Evolutionary conservation across 37 sponge, comb jelly and placozoan genomes (phyloP).

Genomic region (Hexactinellida sp.): DNA sequence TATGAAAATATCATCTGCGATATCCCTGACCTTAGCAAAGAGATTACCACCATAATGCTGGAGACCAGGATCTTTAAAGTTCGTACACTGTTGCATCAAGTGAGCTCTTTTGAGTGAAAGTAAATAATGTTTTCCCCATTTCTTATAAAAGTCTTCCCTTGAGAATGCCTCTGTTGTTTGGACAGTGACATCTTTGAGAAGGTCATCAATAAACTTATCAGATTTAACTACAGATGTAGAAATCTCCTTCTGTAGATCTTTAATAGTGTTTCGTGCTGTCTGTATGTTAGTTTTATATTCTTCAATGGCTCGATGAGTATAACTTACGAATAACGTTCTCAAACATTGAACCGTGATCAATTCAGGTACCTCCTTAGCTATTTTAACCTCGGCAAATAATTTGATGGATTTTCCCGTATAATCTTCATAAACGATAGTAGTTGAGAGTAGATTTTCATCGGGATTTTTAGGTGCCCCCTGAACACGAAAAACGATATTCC

Average conservation of each 20-base stretch:
- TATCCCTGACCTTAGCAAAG: background rate
- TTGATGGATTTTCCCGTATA: background rate
- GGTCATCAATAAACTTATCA: background rate
- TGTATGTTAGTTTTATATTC: background rate
- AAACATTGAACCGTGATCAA: background rate
- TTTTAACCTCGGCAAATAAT: background rate
- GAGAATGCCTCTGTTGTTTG: slow-evolving; percentile 20
- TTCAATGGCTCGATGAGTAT: background rate
- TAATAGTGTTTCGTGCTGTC: background rate
- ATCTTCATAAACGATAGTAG: background rate
- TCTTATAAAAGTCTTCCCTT: background rate
- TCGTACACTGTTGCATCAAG: slow-evolving; percentile 18
- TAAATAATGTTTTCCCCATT: slow-evolving; percentile 13
- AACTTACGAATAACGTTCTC: background rate
- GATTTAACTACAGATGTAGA: background rate
- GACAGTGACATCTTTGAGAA: background rate
- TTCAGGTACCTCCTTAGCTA: background rate
- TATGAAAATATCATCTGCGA: background rate
- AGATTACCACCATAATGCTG: slow-evolving; percentile 16
- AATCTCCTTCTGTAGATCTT: background rate
- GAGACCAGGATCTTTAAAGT: slow-evolving; percentile 20
- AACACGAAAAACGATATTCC: background rate
- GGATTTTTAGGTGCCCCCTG: background rate
- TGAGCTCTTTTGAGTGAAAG: slow-evolving; percentile 14
- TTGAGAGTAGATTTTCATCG: background rate